Percentiles rank a stretch among this genome's conserved stretches.
Conservation (phyloP, 2,113 vertebrate genomes). For the Dicerorhinus sumatrensis region DNA sequence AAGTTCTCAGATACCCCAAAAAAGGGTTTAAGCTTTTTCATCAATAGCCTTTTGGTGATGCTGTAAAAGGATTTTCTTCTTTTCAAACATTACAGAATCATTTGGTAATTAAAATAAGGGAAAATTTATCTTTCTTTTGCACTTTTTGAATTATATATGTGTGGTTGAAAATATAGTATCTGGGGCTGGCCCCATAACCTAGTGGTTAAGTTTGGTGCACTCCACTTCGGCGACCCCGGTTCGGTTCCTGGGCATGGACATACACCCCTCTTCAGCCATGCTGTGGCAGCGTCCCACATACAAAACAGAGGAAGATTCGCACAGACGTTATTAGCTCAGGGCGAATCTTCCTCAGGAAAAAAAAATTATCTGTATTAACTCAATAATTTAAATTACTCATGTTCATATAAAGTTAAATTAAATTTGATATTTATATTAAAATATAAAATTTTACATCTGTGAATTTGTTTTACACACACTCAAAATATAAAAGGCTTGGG, state of each 20-base stretch:
- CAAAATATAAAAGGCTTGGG: background rate
- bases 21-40: background rate
- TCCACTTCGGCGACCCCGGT: too few relatives aligned
- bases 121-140: conserved; percentile 48
- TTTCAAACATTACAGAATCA: conserved; percentile 50
- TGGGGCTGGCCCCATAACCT: too few relatives aligned
- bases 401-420: background rate
- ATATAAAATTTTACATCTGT: conserved; percentile 30
- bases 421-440: conserved; percentile 49
- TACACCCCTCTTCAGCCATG: too few relatives aligned
- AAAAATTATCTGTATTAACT: background rate
- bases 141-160: background rate
- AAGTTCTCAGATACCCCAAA: background rate
- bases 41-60: background rate
- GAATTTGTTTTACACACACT: background rate
- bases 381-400: conserved; percentile 16
- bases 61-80: conserved; percentile 34
- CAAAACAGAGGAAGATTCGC: too few relatives aligned
- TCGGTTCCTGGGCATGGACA: too few relatives aligned
- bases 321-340: too few relatives aligned
- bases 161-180: background rate
- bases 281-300: too few relatives aligned
- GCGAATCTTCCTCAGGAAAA: too few relatives aligned
- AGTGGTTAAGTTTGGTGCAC: too few relatives aligned
- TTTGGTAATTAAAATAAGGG: conserved; percentile 12